A percentile compares a stretch with the other conserved stretches of the same genome.
Evolutionary conservation across 2,888 invertebrate genomes (phyloP).

Genomic region (Nomada lathburiana): DNA sequence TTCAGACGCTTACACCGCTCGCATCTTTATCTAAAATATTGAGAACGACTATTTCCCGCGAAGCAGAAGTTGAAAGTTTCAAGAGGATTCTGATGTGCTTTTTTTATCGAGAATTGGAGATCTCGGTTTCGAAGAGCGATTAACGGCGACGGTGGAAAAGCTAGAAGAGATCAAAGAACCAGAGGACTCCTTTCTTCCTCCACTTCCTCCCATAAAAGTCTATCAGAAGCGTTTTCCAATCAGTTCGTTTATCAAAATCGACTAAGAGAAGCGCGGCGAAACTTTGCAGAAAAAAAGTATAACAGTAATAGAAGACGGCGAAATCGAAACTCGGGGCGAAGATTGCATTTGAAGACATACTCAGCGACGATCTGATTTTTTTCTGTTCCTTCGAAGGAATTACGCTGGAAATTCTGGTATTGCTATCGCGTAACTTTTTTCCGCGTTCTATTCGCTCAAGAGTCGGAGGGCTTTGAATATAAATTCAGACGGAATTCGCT

Average conservation of each 20-base stretch:
- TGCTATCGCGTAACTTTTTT: background rate
- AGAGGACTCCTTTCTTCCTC: background rate
- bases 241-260: background rate
- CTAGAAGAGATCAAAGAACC: background rate
- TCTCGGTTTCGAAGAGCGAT: background rate
- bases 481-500: slow-evolving; percentile 50
- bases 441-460: background rate
- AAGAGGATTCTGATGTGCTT: background rate
- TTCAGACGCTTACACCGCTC: too few relatives aligned
- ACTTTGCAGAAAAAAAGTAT: background rate
- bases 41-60: too few relatives aligned
- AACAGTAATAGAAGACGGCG: background rate
- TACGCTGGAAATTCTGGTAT: background rate
- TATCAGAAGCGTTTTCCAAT: background rate
- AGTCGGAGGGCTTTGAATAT: slow-evolving; percentile 30
- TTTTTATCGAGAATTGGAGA: background rate
- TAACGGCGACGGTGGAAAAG: background rate
- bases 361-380: background rate
- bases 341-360: background rate
- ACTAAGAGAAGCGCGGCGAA: background rate
- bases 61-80: background rate
- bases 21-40: too few relatives aligned
- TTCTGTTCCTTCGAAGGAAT: background rate
- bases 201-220: background rate
- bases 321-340: background rate